Evolutionary conservation across 2,888 invertebrate species (phyloP).

Genomic region (Orchesellides sinensis): DNA sequence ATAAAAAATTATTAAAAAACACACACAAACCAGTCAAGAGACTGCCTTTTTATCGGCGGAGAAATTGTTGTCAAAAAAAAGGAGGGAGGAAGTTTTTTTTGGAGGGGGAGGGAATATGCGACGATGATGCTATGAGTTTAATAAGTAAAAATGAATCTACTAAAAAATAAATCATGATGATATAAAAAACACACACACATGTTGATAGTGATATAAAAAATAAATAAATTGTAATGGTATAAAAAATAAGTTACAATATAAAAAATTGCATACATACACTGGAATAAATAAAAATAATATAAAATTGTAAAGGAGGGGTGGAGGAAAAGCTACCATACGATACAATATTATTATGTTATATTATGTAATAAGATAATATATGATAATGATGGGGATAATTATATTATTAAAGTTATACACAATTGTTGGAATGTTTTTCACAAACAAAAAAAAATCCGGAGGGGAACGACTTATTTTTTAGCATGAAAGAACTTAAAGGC

Average conservation of each 20-base stretch:
- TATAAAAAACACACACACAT: too few species aligned
- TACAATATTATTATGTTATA: neutral
- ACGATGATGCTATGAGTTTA: too few species aligned
- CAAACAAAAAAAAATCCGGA: slow-evolving; percentile 14
- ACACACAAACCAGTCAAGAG: too few species aligned
- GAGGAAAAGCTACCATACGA: too few species aligned
- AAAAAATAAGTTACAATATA: neutral
- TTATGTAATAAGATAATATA: neutral
- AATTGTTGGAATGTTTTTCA: slow-evolving; percentile 37
- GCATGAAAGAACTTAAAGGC: too few species aligned
- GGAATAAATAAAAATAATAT: neutral
- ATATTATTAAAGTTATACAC: slow-evolving; percentile 35
- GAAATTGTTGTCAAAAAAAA: too few species aligned
- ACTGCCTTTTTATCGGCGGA: too few species aligned
- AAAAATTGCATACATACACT: neutral
- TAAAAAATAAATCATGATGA: slow-evolving; percentile 24
- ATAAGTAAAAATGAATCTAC: neutral
- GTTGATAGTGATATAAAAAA: slow-evolving; percentile 47
- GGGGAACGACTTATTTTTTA: too few species aligned
- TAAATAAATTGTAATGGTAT: neutral
- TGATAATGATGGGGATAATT: neutral
- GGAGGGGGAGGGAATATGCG: neutral
- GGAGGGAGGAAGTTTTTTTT: neutral
- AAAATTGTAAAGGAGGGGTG: too few species aligned
- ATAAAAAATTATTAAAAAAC: too few species aligned